phyloP scores from a whole-genome alignment of 2,888 invertebrate species.

The Gerosis bhagava region DNA sequence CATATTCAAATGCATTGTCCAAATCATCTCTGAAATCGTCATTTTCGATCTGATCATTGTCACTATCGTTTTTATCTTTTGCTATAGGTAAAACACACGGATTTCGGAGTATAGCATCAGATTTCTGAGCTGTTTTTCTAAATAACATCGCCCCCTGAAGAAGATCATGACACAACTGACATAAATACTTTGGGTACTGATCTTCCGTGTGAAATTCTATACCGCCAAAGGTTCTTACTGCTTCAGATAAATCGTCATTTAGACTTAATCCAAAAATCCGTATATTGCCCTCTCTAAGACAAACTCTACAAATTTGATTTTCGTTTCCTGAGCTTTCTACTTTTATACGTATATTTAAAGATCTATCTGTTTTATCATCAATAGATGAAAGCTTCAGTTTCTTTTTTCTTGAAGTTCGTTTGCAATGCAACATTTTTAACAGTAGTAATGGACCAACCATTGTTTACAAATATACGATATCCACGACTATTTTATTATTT shows the following conservation, averaged over 20 bases:
- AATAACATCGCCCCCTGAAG: conserved; percentile 62
- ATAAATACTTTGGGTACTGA: conserved; percentile 58
- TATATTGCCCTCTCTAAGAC: conserved; percentile 60
- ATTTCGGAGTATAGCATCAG: conserved; percentile 50
- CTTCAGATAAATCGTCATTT: conserved; percentile 46
- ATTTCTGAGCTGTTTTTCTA: conserved; percentile 60
- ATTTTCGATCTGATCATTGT: neutral
- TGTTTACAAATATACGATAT: conserved; percentile 15
- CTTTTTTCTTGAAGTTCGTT: conserved; percentile 25
- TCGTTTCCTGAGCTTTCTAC: conserved; percentile 23
- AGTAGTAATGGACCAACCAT: conserved; percentile 52
- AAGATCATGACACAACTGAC: conserved; percentile 52
- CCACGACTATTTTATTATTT: too few relatives aligned
- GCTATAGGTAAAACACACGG: conserved; percentile 28
- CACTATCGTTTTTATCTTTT: neutral
- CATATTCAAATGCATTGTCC: too few relatives aligned
- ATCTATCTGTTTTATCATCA: neutral
- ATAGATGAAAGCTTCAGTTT: conserved; percentile 7
- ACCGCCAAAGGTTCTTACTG: conserved; percentile 48
- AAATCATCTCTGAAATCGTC: too few relatives aligned
- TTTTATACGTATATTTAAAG: conserved; percentile 6
- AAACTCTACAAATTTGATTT: conserved; percentile 54
- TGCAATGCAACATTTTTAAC: conserved; percentile 54
- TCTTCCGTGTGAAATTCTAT: conserved; percentile 53
- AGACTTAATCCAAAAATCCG: conserved; percentile 50